These are phyloP conservation scores for Callosobruchus maculatus DNA, from an alignment of 2,888 invertebrate species.

Conservation along the genomic window DNA sequence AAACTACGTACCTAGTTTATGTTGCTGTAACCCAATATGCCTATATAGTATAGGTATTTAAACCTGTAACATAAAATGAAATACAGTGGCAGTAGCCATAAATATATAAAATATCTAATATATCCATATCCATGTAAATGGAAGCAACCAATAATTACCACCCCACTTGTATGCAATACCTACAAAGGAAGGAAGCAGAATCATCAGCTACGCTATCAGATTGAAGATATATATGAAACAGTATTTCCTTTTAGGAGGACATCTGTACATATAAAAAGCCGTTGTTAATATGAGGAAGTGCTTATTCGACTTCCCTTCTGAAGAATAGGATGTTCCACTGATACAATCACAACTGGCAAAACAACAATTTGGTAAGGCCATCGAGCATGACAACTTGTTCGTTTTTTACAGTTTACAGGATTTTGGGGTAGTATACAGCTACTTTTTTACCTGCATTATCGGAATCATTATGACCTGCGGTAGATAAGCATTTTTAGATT, in stretches of 20 bases:
- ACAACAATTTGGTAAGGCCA: constrained; percentile 11
- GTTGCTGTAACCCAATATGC: no score
- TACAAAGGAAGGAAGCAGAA: not conserved
- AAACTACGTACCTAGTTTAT: no score
- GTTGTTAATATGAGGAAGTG: constrained; percentile 18
- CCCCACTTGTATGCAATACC: not conserved
- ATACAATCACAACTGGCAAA: constrained; percentile 15
- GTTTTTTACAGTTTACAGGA: no score
- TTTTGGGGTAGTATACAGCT: no score
- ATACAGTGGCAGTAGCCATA: no score
- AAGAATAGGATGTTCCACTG: constrained; percentile 18
- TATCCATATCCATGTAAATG: not conserved
- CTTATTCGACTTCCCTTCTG: constrained; percentile 19
- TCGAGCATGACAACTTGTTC: not conserved
- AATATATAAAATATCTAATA: not conserved
- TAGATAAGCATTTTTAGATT: no score
- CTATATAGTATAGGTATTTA: no score
- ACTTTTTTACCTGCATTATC: no score
- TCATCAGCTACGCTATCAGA: not conserved
- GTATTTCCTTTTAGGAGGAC: not conserved
- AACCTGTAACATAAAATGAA: no score
- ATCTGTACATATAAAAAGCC: constrained; percentile 4
- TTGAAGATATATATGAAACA: not conserved
- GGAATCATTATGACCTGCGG: no score
- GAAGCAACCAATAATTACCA: not conserved